Percentiles rank a stretch among this genome's conserved stretches.
phyloP scores from a whole-genome alignment of 2,113 vertebrate species.

The Tonatia bakeri region DNA sequence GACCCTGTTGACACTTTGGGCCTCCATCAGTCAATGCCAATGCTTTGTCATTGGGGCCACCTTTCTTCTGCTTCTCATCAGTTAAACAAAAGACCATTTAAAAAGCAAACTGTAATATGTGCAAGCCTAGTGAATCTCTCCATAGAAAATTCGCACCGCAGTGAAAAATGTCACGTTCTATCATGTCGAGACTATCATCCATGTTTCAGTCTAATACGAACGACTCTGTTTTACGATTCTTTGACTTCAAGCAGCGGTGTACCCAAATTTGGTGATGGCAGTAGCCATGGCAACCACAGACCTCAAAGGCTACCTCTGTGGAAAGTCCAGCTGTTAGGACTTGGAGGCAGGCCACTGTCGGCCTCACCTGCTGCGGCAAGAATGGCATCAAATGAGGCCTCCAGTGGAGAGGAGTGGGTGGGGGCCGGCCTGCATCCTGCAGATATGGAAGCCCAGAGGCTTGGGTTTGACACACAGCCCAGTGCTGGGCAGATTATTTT shows the following conservation, averaged over 20 bases:
- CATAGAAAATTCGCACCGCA: not conserved
- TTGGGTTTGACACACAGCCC: not conserved
- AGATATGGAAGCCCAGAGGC: not conserved
- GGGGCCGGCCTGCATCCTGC: not conserved
- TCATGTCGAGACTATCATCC: not conserved
- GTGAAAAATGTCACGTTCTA: not conserved
- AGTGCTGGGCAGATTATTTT: not conserved
- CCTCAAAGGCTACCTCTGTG: conserved; percentile 40
- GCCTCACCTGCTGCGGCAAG: not conserved
- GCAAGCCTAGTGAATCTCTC: not conserved
- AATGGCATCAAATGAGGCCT: not conserved
- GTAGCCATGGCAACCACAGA: conserved; percentile 63
- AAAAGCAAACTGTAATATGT: not conserved
- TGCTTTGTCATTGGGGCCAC: not conserved
- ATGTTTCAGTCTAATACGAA: not conserved
- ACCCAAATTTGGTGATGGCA: conserved; percentile 35
- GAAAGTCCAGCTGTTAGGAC: conserved; percentile 22
- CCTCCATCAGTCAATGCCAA: not conserved
- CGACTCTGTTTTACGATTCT: conserved; percentile 24
- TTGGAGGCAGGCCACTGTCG: not conserved
- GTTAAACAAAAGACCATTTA: not conserved
- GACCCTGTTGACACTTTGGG: rapidly evolving
- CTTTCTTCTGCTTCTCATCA: not conserved
- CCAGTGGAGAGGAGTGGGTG: not conserved
- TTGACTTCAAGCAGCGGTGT: not conserved